Conservation (phyloP, 2,888 invertebrate genomes). For the Aphrophora alni region DNA sequence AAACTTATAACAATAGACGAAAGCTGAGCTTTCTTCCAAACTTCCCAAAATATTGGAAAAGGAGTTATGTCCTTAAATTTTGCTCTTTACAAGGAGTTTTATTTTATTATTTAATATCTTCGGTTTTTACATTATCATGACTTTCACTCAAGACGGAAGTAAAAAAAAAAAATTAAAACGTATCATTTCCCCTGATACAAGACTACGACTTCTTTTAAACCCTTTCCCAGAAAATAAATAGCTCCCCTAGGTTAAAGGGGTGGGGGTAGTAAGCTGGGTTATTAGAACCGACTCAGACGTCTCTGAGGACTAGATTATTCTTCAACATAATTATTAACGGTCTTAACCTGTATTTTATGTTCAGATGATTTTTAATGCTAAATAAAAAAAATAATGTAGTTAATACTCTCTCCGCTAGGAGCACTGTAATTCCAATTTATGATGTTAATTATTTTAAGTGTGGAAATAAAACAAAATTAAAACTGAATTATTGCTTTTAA, state of each 20-base stretch:
- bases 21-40: too few relatives aligned
- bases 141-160: background rate
- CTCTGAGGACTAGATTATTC: background rate
- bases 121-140: too few relatives aligned
- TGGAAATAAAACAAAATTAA: background rate
- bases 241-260: background rate
- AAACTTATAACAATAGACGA: too few relatives aligned
- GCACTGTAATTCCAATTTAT: background rate
- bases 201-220: background rate
- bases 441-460: background rate
- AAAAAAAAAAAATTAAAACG: background rate
- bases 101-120: too few relatives aligned
- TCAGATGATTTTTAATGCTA: background rate
- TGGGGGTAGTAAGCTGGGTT: too few relatives aligned
- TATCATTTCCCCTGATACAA: background rate
- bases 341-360: constrained; percentile 6
- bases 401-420: background rate
- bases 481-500: too few relatives aligned
- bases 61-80: too few relatives aligned
- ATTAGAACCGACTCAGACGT: background rate
- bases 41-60: too few relatives aligned
- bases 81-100: too few relatives aligned
- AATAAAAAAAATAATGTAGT: background rate
- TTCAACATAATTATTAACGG: background rate
- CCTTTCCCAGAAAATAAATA: background rate